Evolutionary conservation across 2,888 invertebrate genomes (phyloP), one percentile per base, ranked within the genome.

Genomic region (Trachelus troglodyta): DNA sequence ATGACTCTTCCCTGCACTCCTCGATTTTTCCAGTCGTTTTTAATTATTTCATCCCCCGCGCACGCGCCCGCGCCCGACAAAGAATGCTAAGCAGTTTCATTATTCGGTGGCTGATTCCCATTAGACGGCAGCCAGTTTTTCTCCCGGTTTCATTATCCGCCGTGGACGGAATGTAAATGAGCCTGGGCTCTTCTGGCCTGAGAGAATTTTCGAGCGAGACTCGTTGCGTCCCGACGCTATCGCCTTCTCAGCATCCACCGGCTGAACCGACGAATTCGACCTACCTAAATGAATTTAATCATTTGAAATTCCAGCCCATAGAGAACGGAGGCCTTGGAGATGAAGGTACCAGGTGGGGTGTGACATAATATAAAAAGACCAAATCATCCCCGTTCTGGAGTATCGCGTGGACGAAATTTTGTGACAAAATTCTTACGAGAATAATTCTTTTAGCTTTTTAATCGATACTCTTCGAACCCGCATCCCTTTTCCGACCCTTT

Each of bases 41-140:
- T 89, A 89, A 89, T 89, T 88, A 89, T 89, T 90, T 89, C 87
- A 85, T 88, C 86, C 80, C 85, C 86, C 15, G 40, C 40, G 40
- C 40, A 40, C 40, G 83, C 82, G 85, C 83, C 82, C 82, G 79
- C 84, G 83, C 56, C 35, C 87, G 86, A 85, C 83, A 87, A 89
- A 87, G 89, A 90, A 90, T 90, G 89, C 90, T 88, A 89, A 90
- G 90, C 90, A 90, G 89, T 90, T 90, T 90, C 89, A 89, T 90
- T 90, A 90, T 89, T 90, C 89, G 89, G 87, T 85, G 85, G 88
- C 88, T 88, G 90, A 90, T 90, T 90, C 89, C 90, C 88, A 88
- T 89, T 89, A 89, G 89, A 90, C 87, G 87, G 87, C 89, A 86
- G 88, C 86, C 88, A 87, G 89, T 89, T 90, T 89, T 88, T 89